Evolutionary conservation across 2,797 vertebrate genomes (phyloP).

Genomic region (Neostethus bicornis): DNA sequence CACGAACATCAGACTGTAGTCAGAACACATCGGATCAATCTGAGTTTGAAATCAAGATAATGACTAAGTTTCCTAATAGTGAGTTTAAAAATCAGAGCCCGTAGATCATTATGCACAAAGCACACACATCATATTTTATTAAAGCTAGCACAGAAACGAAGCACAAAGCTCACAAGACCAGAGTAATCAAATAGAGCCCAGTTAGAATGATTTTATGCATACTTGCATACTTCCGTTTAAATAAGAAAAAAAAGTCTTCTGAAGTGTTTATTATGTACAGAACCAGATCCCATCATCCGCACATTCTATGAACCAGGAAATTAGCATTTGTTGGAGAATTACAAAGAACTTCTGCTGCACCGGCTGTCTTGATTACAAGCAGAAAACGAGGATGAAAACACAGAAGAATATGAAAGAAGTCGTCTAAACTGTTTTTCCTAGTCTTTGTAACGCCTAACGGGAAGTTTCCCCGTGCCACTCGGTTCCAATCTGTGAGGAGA

Average conservation of each 20-base stretch:
- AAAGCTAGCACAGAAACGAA: not conserved
- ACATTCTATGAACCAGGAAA: conserved; percentile 14
- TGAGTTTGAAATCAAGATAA: not conserved
- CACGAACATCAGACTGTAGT: not conserved
- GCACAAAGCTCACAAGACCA: not conserved
- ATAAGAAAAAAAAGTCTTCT: conserved; percentile 4
- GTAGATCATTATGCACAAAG: not conserved
- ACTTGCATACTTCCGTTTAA: not conserved
- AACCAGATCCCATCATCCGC: conserved; percentile 13
- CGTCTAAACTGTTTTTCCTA: conserved; percentile 8
- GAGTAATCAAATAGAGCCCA: not conserved
- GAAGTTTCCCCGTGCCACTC: conserved; percentile 47
- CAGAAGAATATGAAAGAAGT: conserved; percentile 14
- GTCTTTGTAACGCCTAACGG: conserved; percentile 34
- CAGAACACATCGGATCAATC: not conserved
- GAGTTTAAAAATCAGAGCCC: not conserved
- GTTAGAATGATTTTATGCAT: not conserved
- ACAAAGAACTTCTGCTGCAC: conserved; percentile 30
- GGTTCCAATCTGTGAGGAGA: conserved; percentile 45
- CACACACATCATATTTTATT: not conserved
- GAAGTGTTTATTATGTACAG: not conserved
- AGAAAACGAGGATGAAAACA: conserved; percentile 25
- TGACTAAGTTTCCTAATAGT: not conserved
- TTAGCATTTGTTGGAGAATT: conserved; percentile 18
- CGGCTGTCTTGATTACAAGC: conserved; percentile 14